These are phyloP conservation scores for Notamacropus eugenii DNA, from an alignment of 2,797 vertebrate genomes.

Conservation along the genomic window DNA sequence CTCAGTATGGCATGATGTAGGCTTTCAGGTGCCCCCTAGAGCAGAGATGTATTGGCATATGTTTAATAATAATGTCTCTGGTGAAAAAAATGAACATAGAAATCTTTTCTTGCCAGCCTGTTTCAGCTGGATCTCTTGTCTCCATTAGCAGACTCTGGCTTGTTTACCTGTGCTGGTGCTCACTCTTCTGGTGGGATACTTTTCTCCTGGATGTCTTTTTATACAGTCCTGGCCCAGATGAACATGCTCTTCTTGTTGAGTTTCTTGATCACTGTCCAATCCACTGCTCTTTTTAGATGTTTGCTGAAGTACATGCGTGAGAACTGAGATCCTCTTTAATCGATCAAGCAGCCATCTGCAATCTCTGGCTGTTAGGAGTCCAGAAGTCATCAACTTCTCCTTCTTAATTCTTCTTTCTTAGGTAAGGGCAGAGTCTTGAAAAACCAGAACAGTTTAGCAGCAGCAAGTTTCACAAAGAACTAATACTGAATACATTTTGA, in stretches of 20 bases:
- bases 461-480: neutral
- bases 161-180: neutral
- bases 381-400: neutral
- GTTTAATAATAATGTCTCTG: neutral
- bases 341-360: neutral
- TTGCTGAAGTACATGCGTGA: neutral
- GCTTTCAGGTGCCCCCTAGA: neutral
- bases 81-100: neutral
- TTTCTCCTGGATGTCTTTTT: neutral
- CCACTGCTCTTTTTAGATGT: neutral
- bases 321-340: neutral
- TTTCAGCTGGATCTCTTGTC: neutral
- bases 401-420: neutral
- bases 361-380: neutral
- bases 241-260: neutral
- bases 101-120: neutral
- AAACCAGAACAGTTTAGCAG: neutral
- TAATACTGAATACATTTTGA: neutral
- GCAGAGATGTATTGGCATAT: neutral
- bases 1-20: neutral
- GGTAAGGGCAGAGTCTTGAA: neutral
- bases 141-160: neutral
- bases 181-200: neutral
- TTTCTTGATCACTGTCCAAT: neutral
- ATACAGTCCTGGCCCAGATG: neutral